A percentile compares a stretch with the other conserved stretches of the same genome.
These are phyloP conservation scores for Stenichneumon culpator DNA, from an alignment of 2,888 invertebrate genomes.

Conservation along the genomic window DNA sequence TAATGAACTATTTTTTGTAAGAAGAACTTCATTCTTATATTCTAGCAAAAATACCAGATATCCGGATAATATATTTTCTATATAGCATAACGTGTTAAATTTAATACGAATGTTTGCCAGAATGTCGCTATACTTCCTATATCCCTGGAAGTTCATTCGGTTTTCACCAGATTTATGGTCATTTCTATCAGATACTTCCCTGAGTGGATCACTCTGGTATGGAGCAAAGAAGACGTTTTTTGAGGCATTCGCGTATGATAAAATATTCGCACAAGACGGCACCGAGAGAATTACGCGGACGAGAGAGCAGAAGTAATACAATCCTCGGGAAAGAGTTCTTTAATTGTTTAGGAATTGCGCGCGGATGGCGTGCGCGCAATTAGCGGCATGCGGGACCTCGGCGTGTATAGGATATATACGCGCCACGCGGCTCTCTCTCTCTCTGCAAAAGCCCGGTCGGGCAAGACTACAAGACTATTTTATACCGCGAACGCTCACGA, in stretches of 20 bases:
- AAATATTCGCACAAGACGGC: not conserved
- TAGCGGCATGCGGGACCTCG: conserved; percentile 75
- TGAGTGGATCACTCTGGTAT: no score
- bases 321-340: conserved; percentile 59
- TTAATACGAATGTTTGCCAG: no score
- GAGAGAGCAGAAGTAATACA: conserved; percentile 38
- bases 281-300: not conserved
- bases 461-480: conserved; percentile 64
- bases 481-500: conserved; percentile 64
- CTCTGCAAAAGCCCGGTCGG: conserved; percentile 13
- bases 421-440: conserved; percentile 53
- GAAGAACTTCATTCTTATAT: no score
- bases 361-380: conserved; percentile 75
- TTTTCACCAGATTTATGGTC: no score
- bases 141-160: no score
- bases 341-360: conserved; percentile 80
- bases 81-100: no score
- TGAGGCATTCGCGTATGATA: not conserved
- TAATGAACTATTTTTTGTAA: no score
- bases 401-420: conserved; percentile 48
- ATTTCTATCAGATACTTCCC: no score
- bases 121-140: no score
- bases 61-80: no score
- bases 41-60: no score
- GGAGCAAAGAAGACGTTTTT: no score